These are phyloP conservation scores for Talpa occidentalis DNA, from an alignment of 2,113 vertebrate species.

Conservation along the genomic window DNA sequence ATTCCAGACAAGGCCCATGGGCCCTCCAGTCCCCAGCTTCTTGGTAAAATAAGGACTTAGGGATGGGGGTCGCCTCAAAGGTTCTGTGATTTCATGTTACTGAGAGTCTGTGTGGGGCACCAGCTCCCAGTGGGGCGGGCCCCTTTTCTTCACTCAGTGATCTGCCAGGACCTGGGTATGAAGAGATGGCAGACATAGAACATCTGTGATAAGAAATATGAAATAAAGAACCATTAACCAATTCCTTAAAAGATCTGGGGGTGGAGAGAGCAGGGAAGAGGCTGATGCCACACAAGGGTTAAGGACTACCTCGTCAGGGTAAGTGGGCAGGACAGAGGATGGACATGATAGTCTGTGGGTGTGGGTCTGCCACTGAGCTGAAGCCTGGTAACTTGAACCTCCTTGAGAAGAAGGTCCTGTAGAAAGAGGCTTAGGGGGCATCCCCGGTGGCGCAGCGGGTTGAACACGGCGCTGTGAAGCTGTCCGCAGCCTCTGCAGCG, in stretches of 20 bases:
- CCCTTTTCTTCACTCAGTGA: background rate
- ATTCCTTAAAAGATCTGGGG: background rate
- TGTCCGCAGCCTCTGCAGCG: no score
- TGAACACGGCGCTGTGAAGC: no score
- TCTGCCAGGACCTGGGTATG: background rate
- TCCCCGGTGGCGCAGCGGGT: no score
- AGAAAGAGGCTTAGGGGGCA: background rate
- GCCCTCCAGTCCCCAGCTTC: background rate
- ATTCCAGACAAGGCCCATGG: background rate
- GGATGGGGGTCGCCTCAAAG: background rate
- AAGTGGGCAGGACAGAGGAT: background rate
- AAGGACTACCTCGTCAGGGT: background rate
- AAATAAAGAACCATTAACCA: background rate
- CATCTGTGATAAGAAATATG: background rate
- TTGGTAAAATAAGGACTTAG: background rate
- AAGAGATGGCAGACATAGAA: background rate
- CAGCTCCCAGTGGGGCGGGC: background rate
- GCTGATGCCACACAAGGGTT: rapidly evolving
- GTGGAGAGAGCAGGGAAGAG: background rate
- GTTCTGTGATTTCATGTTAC: background rate
- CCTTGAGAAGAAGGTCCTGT: background rate
- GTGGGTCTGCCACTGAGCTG: background rate
- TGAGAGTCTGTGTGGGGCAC: background rate
- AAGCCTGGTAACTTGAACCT: background rate
- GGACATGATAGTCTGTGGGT: background rate